These are phyloP conservation scores for Plumapathes pennacea DNA, from an alignment of 92 coral and sea anemone genomes.

Conservation along the genomic window DNA sequence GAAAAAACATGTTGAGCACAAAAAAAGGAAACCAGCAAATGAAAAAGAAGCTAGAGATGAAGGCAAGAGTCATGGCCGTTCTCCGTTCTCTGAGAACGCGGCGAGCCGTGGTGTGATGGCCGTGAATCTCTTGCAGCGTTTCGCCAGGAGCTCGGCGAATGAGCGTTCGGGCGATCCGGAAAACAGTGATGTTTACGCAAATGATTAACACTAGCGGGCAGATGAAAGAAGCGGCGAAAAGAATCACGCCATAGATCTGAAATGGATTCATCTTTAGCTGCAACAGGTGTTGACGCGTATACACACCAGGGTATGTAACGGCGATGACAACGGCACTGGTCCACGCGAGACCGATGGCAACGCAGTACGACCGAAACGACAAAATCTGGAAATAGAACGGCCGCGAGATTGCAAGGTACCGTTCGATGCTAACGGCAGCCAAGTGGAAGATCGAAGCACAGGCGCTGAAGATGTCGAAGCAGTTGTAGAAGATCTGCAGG, in stretches of 20 bases:
- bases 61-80: conserved; percentile 67
- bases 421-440: conserved; percentile 81
- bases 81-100: conserved; percentile 65
- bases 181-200: conserved; percentile 56
- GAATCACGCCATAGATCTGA: conserved; percentile 13
- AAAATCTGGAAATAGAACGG: conserved; percentile 84
- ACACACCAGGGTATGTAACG: conserved; percentile 46
- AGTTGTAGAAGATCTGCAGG: conserved; percentile 39
- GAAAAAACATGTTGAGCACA: conserved; percentile 43
- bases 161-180: conserved; percentile 56
- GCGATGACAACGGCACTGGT: conserved; percentile 49
- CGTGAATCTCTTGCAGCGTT: not conserved
- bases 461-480: conserved; percentile 85
- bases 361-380: conserved; percentile 50
- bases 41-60: conserved; percentile 72
- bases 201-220: conserved; percentile 57
- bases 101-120: conserved; percentile 6
- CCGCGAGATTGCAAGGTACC: conserved; percentile 79
- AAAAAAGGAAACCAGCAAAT: conserved; percentile 83
- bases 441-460: conserved; percentile 87
- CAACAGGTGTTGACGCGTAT: conserved; percentile 2
- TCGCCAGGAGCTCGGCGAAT: conserved; percentile 25
- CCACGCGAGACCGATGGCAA: conserved; percentile 66
- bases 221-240: conserved; percentile 55
- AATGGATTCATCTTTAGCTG: not conserved